Percentiles rank a stretch among this genome's conserved stretches.
phyloP scores from a whole-genome alignment of 1,140 invertebrate species.

The Wiebesia pumilae region DNA sequence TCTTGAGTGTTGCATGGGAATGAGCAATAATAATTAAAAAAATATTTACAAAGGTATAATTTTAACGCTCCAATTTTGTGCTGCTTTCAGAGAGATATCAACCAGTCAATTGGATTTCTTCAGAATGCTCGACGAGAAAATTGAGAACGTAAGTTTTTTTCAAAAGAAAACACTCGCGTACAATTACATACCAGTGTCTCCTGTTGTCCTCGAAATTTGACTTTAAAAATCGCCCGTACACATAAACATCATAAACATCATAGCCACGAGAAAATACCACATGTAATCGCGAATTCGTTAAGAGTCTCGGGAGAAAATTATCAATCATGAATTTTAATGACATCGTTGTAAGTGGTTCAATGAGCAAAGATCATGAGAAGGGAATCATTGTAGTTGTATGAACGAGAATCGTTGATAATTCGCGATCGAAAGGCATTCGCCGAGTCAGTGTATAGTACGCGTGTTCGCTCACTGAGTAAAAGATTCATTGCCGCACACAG shows the following conservation, averaged over 20 bases:
- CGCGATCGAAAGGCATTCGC: neutral
- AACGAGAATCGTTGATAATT: neutral
- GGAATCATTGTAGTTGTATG: neutral
- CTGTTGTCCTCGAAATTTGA: too few relatives aligned
- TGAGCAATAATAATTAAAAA: too few relatives aligned
- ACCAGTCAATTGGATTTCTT: conserved; percentile 92
- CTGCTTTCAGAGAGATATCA: conserved; percentile 85
- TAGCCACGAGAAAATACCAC: neutral
- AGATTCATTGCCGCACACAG: neutral
- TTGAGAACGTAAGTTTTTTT: conserved; percentile 84
- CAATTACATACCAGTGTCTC: too few relatives aligned
- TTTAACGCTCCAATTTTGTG: conserved; percentile 52
- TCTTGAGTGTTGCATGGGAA: too few relatives aligned
- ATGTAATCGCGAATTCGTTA: neutral
- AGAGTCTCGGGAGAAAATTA: neutral
- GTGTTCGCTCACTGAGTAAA: neutral
- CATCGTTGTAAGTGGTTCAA: neutral
- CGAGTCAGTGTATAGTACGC: neutral
- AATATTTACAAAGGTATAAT: neutral
- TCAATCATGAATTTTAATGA: neutral
- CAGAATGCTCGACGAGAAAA: conserved; percentile 92
- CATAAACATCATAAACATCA: neutral
- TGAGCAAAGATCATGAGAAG: too few relatives aligned
- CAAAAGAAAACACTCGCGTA: neutral
- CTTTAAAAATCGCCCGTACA: too few relatives aligned